Evolutionary conservation across 2,888 invertebrate species (phyloP).

Genomic region (Lithophane ornitopus): DNA sequence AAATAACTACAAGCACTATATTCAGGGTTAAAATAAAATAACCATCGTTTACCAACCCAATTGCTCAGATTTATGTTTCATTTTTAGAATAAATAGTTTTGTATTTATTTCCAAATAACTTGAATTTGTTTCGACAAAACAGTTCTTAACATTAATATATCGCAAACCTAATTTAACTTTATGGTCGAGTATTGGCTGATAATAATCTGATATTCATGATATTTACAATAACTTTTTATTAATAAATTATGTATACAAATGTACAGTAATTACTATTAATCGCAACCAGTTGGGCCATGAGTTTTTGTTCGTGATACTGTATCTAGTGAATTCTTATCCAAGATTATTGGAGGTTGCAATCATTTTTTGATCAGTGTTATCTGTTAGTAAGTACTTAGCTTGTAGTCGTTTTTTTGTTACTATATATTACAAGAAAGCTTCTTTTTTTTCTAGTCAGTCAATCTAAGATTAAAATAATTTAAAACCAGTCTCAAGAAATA

Average conservation of each 20-base stretch:
- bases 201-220: neutral
- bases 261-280: no score
- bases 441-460: constrained; percentile 24
- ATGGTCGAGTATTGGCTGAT: neutral
- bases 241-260: neutral
- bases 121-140: neutral
- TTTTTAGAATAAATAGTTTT: neutral
- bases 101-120: neutral
- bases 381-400: constrained; percentile 1
- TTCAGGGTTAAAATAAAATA: neutral
- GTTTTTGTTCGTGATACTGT: neutral
- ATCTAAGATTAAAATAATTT: neutral
- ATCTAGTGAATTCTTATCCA: neutral
- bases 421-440: neutral
- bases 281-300: neutral
- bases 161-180: neutral
- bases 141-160: neutral
- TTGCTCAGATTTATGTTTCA: neutral
- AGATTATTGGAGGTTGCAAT: neutral
- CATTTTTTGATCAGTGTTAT: constrained; percentile 18
- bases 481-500: constrained; percentile 21
- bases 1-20: no score
- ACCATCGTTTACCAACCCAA: neutral
- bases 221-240: neutral
- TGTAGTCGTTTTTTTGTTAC: neutral